phyloP scores from a whole-genome alignment of 2,113 vertebrate species.

The Lagopus leucura region DNA sequence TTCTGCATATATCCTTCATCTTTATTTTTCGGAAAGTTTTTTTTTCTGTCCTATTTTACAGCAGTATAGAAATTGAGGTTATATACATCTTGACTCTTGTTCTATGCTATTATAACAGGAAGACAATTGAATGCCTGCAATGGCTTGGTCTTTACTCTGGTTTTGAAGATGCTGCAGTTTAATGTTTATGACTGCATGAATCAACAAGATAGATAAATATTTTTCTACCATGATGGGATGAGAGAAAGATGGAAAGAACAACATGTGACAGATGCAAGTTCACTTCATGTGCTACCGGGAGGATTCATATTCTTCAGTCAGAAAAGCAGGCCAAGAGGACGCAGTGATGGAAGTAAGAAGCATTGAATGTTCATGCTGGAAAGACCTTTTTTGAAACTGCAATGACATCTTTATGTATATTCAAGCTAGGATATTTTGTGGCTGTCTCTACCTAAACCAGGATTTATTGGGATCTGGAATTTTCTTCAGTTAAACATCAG shows the following conservation, averaged over 20 bases:
- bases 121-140: background rate
- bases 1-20: background rate
- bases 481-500: background rate
- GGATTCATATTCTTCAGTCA: background rate
- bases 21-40: background rate
- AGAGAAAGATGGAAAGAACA: conserved; percentile 19
- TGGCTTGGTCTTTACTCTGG: background rate
- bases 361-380: background rate
- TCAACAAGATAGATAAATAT: conserved; percentile 16
- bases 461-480: background rate
- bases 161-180: background rate
- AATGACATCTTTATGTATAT: background rate
- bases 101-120: background rate
- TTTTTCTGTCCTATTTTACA: background rate
- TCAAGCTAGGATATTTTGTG: background rate
- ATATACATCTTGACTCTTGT: background rate
- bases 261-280: background rate
- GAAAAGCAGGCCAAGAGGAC: background rate
- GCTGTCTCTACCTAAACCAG: background rate
- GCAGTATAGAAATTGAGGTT: background rate
- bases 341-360: background rate
- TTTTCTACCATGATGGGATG: background rate
- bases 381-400: background rate
- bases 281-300: background rate
- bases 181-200: background rate